Evolutionary conservation across 2,113 vertebrate species (phyloP), one percentile per base, ranked within the genome.

Genomic region (Pedetes capensis): DNA sequence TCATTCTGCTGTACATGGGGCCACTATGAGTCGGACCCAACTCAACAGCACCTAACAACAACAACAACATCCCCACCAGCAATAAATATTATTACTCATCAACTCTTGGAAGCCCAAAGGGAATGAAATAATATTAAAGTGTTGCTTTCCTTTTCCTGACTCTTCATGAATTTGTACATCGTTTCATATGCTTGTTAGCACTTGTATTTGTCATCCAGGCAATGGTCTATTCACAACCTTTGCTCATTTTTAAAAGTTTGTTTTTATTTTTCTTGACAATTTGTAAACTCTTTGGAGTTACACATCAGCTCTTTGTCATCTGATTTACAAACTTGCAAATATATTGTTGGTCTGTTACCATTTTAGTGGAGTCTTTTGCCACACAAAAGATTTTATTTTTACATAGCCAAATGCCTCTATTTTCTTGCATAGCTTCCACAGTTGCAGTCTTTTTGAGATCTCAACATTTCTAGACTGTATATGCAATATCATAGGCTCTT

Each of bases 201-300:
- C 84, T 78, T 90, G 2, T 59, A 55, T 75, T 87, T 94, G 68
- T 64, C 64, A 64, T 20, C 18, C 53, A 44, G 27, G 37, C 34
- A 84, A 53, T 87, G 80, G 53, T 89, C 87, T 92, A 53, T 57
- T 87, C 64, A 47, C 25, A 13, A 87, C 23, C 32, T 69, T 94
- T 76, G 55, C 69, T 87, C 57, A 69, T 90, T 88, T 93, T 59
- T 5, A n/a, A 85, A 79, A 94, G 84, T 17, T 91, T 32, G 10
- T 92, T 96, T 95, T 57, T 89, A 71, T 86, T 61, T 91, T 88
- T 69, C 44, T 71, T 84, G 89, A 96, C 69, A 94, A 66, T 64
- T 39, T 87, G 16, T 39, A 79, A 79, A 64, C 7, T 75, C 59
- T 92, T 95, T 69, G 87, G 13, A 74, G 71, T 80, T 59, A 29